phyloP scores from a whole-genome alignment of 2,888 invertebrate genomes.

The Meteorus cinctellus region DNA sequence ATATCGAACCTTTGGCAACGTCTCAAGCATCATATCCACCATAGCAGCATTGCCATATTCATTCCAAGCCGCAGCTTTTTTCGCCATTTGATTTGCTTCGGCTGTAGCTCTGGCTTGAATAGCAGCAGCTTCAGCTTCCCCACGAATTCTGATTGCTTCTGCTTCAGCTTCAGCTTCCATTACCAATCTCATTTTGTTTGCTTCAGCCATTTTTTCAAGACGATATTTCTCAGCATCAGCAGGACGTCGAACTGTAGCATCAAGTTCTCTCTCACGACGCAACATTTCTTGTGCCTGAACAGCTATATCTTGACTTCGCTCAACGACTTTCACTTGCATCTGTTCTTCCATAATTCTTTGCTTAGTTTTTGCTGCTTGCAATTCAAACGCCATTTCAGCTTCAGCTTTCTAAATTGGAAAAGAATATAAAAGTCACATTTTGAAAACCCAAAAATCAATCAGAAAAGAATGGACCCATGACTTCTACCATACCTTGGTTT shows the following conservation, averaged over 20 bases:
- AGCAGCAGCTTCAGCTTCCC: slow-evolving; percentile 94
- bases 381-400: slow-evolving; percentile 93
- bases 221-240: slow-evolving; percentile 95
- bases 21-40: slow-evolving; percentile 97
- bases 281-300: slow-evolving; percentile 98
- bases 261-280: slow-evolving; percentile 92
- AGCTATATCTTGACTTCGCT: slow-evolving; percentile 93
- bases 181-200: slow-evolving; percentile 89
- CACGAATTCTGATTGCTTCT: slow-evolving; percentile 88
- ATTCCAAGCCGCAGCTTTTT: slow-evolving; percentile 97
- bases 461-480: too few relatives aligned
- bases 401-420: slow-evolving; percentile 81
- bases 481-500: slow-evolving; percentile 82
- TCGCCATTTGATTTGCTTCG: slow-evolving; percentile 97
- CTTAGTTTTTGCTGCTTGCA: slow-evolving; percentile 96
- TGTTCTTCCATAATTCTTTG: slow-evolving; percentile 97
- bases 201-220: slow-evolving; percentile 95
- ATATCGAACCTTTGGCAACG: slow-evolving; percentile 89
- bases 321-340: slow-evolving; percentile 96
- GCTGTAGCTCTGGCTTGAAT: slow-evolving; percentile 96
- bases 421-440: neutral
- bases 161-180: slow-evolving; percentile 97
- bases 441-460: too few relatives aligned
- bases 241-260: slow-evolving; percentile 93
- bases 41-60: slow-evolving; percentile 97